Percentiles rank a stretch among this genome's conserved stretches.
Evolutionary conservation across 1,140 invertebrate species (phyloP).

Genomic region (Drosophila subpulchrella): DNA sequence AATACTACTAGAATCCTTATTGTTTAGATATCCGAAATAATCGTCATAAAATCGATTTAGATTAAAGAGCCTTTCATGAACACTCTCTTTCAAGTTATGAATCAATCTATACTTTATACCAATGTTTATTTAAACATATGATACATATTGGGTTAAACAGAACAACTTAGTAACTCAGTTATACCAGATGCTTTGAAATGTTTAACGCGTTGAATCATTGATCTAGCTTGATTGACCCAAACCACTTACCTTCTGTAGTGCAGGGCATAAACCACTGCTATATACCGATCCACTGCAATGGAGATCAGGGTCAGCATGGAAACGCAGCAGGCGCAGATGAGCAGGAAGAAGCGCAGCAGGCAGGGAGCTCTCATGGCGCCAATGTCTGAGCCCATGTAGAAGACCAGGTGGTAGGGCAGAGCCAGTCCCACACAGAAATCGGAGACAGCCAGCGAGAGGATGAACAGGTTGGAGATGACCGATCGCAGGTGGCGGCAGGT

Average conservation of each 20-base stretch:
- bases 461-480: conserved; percentile 87
- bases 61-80: too few species aligned
- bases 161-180: too few species aligned
- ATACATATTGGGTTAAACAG: too few species aligned
- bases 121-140: too few species aligned
- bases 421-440: conserved; percentile 90
- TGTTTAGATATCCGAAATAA: too few species aligned
- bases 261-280: conserved; percentile 93
- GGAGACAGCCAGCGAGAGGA: conserved; percentile 90
- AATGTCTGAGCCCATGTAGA: conserved; percentile 87
- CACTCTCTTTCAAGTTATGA: too few species aligned
- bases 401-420: conserved; percentile 90
- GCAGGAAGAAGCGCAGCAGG: conserved; percentile 89
- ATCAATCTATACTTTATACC: too few species aligned
- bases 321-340: conserved; percentile 89
- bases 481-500: conserved; percentile 88
- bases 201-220: too few species aligned
- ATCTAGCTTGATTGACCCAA: too few species aligned
- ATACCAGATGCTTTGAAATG: too few species aligned
- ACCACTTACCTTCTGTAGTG: conserved; percentile 87
- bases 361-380: conserved; percentile 87
- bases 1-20: too few species aligned
- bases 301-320: conserved; percentile 93
- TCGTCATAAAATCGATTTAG: too few species aligned
- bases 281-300: conserved; percentile 93